Base-by-base conservation (phyloP, 2,888 invertebrate species). In the Parapristionchus giblindavisi region DNA sequence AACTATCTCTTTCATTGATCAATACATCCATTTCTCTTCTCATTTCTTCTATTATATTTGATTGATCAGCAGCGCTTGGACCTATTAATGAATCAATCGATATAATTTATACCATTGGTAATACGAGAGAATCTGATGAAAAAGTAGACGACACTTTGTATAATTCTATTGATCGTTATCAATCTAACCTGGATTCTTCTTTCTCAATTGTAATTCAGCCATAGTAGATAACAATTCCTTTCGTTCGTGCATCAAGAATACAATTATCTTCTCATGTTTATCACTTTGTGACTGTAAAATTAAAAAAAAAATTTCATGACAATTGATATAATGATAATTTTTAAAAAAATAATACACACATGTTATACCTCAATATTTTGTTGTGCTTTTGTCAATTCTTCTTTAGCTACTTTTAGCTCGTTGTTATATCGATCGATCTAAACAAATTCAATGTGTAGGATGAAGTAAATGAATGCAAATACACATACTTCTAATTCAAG, bases 21-120 rank as follows among this genome's bases (percentile, higher is more conserved):
- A 60, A 38, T 8, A 17, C 6, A 36, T 60, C 36, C 6, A 60
- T 6, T 17, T 60, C 21, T n/a, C 38, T 60, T 36, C 36, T 60
- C 60, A 60, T 6, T 4, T 60, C 36, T 8, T 60, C 60, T 27
- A 60, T 60, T n/a, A 60, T n/a, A n/a, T n/a, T n/a, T n/a, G n/a
- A n/a, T n/a, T n/a, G n/a, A n/a, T n/a, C n/a, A n/a, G n/a, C n/a
- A n/a, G n/a, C n/a, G n/a, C n/a, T n/a, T n/a, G n/a, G n/a, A n/a
- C n/a, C n/a, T n/a, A n/a, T n/a, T n/a, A n/a, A n/a, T n/a, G n/a
- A n/a, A n/a, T n/a, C n/a, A n/a, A n/a, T n/a, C n/a, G n/a, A n/a
- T n/a, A n/a, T n/a, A n/a, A n/a, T n/a, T n/a, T n/a, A n/a, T n/a
- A n/a, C n/a, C n/a, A n/a, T n/a, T n/a, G n/a, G n/a, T n/a, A n/a